Evolutionary conservation across 92 coral and sea anemone genomes (phyloP).

Genomic region (Umimayanthus kanabou): DNA sequence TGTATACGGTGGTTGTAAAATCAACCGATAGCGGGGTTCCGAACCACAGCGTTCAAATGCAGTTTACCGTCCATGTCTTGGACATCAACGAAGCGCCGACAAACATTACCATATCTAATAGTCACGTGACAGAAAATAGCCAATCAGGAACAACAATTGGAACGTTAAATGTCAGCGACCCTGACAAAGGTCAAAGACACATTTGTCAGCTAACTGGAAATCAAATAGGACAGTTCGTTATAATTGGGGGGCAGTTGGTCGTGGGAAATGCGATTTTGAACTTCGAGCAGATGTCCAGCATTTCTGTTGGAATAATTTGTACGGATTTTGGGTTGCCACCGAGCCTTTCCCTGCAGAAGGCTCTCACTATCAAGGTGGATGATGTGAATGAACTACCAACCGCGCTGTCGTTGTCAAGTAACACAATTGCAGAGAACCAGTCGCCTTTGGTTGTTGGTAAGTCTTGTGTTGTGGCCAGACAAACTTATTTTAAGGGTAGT

Average conservation of each 20-base stretch:
- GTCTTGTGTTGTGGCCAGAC: neutral
- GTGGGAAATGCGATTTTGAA: conserved; percentile 66
- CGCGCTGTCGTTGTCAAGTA: conserved; percentile 62
- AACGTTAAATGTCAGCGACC: conserved; percentile 78
- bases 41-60: conserved; percentile 40
- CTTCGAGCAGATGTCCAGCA: conserved; percentile 63
- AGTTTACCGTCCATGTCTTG: conserved; percentile 57
- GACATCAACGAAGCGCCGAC: conserved; percentile 91
- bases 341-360: conserved; percentile 49
- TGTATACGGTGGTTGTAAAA: conserved; percentile 51
- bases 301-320: conserved; percentile 68
- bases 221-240: conserved; percentile 65
- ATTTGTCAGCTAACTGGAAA: conserved; percentile 67
- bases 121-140: conserved; percentile 82
- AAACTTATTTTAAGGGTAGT: no score
- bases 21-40: conserved; percentile 71
- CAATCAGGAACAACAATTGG: conserved; percentile 76
- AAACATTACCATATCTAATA: conserved; percentile 59
- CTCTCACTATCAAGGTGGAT: conserved; percentile 43
- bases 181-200: conserved; percentile 88
- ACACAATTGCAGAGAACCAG: conserved; percentile 72
- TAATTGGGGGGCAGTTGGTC: conserved; percentile 50
- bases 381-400: conserved; percentile 79
- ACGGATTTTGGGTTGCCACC: conserved; percentile 72
- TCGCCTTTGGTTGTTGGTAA: conserved; percentile 73